Conservation (phyloP, 2,113 vertebrate species). For the Stegastes partitus region DNA sequence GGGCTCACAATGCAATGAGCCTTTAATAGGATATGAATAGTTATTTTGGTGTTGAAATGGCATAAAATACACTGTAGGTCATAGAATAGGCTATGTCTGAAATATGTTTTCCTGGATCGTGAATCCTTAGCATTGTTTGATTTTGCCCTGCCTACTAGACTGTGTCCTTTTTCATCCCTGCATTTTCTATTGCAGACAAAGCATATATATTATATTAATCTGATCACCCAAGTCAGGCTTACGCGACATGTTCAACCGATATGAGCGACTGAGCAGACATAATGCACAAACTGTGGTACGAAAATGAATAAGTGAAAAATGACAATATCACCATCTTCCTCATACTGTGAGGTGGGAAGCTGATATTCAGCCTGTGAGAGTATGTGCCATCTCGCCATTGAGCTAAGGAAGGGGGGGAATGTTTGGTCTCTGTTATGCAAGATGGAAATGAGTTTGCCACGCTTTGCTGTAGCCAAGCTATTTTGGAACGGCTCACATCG, state of each 20-base stretch:
- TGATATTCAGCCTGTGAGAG: conserved; percentile 63
- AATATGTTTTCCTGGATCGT: conserved; percentile 23
- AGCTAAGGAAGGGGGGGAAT: conserved; percentile 50
- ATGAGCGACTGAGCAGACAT: conserved; percentile 1
- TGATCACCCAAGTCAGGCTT: not conserved
- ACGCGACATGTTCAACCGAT: not conserved
- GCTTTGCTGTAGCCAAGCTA: conserved; percentile 82
- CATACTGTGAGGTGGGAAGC: conserved; percentile 49
- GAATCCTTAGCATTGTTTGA: conserved; percentile 7
- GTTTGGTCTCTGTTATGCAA: conserved; percentile 83
- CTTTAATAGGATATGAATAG: conserved; percentile 40
- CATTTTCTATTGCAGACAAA: not conserved
- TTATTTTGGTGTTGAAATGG: conserved; percentile 46
- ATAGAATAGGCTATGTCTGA: conserved; percentile 15
- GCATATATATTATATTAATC: not conserved
- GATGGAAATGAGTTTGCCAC: conserved; percentile 85
- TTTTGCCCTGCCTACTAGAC: not conserved
- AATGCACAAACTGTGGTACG: conserved; percentile 33
- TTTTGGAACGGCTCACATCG: conserved; percentile 82
- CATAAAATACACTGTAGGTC: conserved; percentile 37
- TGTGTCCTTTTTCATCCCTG: not conserved
- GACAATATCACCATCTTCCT: conserved; percentile 51
- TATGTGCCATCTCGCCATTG: conserved; percentile 67
- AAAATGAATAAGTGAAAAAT: conserved; percentile 49
- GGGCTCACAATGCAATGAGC: conserved; percentile 19